These are phyloP conservation scores for Poeciliopsis turneri DNA, from an alignment of 2,797 vertebrate species.

Conservation along the genomic window DNA sequence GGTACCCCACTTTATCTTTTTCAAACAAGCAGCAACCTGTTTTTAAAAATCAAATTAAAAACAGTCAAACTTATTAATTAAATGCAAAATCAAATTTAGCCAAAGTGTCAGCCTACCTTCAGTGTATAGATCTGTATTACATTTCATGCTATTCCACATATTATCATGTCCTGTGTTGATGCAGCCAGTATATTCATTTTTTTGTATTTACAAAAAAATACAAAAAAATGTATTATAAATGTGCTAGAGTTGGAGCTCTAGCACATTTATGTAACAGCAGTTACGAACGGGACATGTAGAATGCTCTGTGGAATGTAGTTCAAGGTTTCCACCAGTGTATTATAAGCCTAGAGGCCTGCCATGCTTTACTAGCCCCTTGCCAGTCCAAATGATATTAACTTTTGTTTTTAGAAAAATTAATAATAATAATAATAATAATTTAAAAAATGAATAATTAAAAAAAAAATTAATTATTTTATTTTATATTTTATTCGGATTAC, in stretches of 20 bases:
- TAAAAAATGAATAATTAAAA: too few species aligned
- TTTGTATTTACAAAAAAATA: slow-evolving; percentile 20
- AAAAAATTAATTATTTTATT: too few species aligned
- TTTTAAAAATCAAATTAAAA: not conserved
- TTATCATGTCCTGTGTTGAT: slow-evolving; percentile 22
- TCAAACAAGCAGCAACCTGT: slow-evolving; percentile 6
- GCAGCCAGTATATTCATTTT: slow-evolving; percentile 16
- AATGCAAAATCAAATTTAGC: not conserved
- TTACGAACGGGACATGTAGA: not conserved
- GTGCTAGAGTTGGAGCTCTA: not conserved
- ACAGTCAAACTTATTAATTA: not conserved
- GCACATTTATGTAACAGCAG: not conserved
- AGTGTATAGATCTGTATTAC: slow-evolving; percentile 13
- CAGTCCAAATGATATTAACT: too few species aligned
- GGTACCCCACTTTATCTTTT: not conserved
- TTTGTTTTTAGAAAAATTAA: too few species aligned
- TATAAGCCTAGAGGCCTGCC: too few species aligned
- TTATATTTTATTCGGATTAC: too few species aligned
- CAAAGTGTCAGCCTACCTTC: not conserved
- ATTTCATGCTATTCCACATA: slow-evolving; percentile 33
- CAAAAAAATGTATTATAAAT: too few species aligned
- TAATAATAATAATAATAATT: too few species aligned
- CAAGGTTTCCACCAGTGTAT: too few species aligned
- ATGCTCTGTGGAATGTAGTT: not conserved
- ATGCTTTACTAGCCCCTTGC: too few species aligned